Evolutionary conservation across 2,113 vertebrate genomes (phyloP).

Genomic region (Gallinago paraguaiae): DNA sequence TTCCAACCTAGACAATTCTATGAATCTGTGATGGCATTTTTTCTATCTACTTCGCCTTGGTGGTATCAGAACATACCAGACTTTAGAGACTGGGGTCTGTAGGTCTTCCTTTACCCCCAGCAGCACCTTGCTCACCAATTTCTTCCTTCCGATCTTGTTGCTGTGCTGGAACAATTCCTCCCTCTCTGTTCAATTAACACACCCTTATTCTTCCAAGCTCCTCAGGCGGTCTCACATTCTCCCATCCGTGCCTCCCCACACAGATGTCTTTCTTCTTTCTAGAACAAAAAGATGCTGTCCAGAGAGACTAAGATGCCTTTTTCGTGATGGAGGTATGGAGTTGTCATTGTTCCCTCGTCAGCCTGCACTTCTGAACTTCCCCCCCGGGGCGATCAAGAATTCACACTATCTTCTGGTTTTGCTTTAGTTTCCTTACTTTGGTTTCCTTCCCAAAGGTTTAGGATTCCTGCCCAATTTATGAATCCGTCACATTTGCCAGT

Average conservation of each 20-base stretch:
- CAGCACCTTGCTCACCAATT: not conserved
- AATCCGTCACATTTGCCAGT: not conserved
- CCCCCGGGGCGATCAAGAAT: not conserved
- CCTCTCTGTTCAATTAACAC: not conserved
- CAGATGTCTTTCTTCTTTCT: not conserved
- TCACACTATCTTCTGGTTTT: not conserved
- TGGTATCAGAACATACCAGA: not conserved
- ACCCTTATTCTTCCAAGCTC: not conserved
- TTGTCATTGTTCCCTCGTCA: not conserved
- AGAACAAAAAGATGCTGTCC: not conserved
- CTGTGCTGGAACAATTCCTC: not conserved
- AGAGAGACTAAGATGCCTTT: not conserved
- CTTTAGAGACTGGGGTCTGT: not conserved
- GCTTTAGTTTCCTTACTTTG: not conserved
- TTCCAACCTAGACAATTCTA: no score
- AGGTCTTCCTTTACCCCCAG: not conserved
- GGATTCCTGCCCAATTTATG: not conserved
- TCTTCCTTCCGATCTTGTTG: not conserved
- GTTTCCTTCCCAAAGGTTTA: not conserved
- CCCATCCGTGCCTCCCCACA: not conserved
- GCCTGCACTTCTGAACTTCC: rapidly evolving
- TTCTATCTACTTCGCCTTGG: not conserved
- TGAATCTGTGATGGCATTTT: not conserved
- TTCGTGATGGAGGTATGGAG: not conserved
- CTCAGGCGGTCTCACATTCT: not conserved